These are phyloP conservation scores for Ypsolopha sequella DNA, from an alignment of 2,888 invertebrate genomes.

Conservation along the genomic window DNA sequence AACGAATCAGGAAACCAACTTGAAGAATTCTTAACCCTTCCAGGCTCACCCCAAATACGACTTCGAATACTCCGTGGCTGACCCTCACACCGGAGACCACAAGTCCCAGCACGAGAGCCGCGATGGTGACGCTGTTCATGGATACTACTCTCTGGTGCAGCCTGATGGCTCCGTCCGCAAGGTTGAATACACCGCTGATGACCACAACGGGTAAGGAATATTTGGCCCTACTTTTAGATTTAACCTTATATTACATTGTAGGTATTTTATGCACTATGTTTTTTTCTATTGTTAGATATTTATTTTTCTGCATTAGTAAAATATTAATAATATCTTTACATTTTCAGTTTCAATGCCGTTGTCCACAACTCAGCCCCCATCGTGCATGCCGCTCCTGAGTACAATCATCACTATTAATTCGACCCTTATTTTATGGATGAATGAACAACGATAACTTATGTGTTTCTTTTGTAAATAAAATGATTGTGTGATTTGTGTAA, in stretches of 20 bases:
- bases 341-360: constrained; percentile 46
- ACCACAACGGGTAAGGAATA: constrained; percentile 57
- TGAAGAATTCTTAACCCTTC: constrained; percentile 7
- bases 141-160: constrained; percentile 60
- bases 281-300: neutral
- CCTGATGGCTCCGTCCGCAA: constrained; percentile 66
- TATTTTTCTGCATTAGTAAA: neutral
- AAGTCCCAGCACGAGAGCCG: constrained; percentile 64
- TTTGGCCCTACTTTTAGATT: neutral
- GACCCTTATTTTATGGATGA: neutral
- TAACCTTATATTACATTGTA: too few relatives aligned
- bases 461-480: neutral
- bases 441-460: constrained; percentile 9
- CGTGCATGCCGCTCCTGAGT: constrained; percentile 28
- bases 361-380: constrained; percentile 47
- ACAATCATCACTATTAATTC: constrained; percentile 23
- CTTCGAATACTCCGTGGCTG: constrained; percentile 65
- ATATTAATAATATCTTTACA: neutral
- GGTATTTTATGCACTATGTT: too few relatives aligned
- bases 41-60: constrained; percentile 55
- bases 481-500: neutral
- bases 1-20: neutral
- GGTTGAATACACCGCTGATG: constrained; percentile 69
- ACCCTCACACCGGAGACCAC: constrained; percentile 69
- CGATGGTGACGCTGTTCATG: constrained; percentile 65